A percentile compares a stretch with the other conserved stretches of the same genome.
These are phyloP conservation scores for Plemyria rubiginata DNA, from an alignment of 2,888 invertebrate species.

Conservation along the genomic window DNA sequence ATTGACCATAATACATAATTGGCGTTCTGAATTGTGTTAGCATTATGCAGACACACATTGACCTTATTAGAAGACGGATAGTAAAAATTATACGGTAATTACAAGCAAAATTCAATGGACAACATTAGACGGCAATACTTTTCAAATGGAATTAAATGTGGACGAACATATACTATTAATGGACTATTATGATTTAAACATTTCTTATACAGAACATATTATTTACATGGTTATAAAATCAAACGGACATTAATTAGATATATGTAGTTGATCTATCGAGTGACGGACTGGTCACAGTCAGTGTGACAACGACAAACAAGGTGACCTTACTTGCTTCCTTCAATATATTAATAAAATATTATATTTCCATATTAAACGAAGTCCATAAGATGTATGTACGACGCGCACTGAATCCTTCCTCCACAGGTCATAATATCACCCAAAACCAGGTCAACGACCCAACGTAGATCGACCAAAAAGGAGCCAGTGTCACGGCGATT, in stretches of 20 bases:
- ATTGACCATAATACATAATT: conserved; percentile 42
- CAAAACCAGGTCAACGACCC: conserved; percentile 1
- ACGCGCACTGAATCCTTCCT: conserved; percentile 5
- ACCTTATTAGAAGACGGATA: conserved; percentile 56
- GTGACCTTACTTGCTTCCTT: conserved; percentile 43
- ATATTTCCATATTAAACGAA: background rate
- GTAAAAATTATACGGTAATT: conserved; percentile 54
- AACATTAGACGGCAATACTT: conserved; percentile 78
- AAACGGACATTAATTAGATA: conserved; percentile 51
- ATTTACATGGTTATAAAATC: conserved; percentile 69
- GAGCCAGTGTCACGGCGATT: conserved; percentile 3
- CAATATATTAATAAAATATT: conserved; percentile 18
- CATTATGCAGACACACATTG: conserved; percentile 37
- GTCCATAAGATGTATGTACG: background rate
- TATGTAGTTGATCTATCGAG: conserved; percentile 35
- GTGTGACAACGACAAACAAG: conserved; percentile 38
- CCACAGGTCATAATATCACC: background rate
- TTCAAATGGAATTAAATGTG: conserved; percentile 78
- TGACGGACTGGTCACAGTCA: conserved; percentile 35
- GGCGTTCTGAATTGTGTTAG: conserved; percentile 35
- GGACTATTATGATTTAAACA: conserved; percentile 71
- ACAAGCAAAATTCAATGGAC: conserved; percentile 71
- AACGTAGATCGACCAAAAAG: background rate
- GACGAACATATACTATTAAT: conserved; percentile 80
- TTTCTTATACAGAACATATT: conserved; percentile 67